Base-by-base conservation (phyloP, 2,888 invertebrate species). In the Mesoligia furuncula region DNA sequence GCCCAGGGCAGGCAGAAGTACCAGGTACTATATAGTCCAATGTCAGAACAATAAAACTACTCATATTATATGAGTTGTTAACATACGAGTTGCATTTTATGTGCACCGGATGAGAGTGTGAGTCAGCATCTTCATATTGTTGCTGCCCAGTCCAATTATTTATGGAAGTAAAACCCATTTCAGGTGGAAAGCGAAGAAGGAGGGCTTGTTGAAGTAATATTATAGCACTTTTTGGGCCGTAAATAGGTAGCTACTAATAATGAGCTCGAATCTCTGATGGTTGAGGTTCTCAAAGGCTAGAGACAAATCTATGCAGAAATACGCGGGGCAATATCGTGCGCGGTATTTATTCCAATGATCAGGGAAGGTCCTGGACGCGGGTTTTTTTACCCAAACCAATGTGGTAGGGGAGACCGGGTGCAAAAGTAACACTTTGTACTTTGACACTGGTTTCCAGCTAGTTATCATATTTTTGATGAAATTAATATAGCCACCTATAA, bases 81-180 rank as follows among this genome's bases (percentile, higher is more conserved):
- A 51, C 69, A 68, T 24, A 61, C n/a, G 71, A 27, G 42, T 39
- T 66, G 61, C 73, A 81, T 27, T 61, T 66, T 54, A 61, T 45
- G 39, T 71, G 67, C 61, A 57, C 73, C 83, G 77, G 78, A 82
- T 57, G 75, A 66, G 66, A 64, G 42, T n/a, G 42, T 88, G 86
- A 88, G 59, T 87, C 88, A 88, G 57, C 36, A 51, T 74, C 54
- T 61, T 57, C n/a, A 31, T 72, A 80, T 72, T 54, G 62, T 70
- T 11, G 64, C 71, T 57, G 62, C 84, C 80, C 80, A 15, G 45
- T 3, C 7, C 59, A 68, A 73, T 76, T 87, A 85, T 80, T 80
- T 87, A 83, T 57, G 83, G 79, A 67, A n/a, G n/a, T 51, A 65
- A 67, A 74, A 83, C 62, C 78, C 79, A 80, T 54, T 48, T 62